These are phyloP conservation scores for Poeciliopsis gracilis DNA, from an alignment of 2,797 vertebrate genomes.

Conservation along the genomic window DNA sequence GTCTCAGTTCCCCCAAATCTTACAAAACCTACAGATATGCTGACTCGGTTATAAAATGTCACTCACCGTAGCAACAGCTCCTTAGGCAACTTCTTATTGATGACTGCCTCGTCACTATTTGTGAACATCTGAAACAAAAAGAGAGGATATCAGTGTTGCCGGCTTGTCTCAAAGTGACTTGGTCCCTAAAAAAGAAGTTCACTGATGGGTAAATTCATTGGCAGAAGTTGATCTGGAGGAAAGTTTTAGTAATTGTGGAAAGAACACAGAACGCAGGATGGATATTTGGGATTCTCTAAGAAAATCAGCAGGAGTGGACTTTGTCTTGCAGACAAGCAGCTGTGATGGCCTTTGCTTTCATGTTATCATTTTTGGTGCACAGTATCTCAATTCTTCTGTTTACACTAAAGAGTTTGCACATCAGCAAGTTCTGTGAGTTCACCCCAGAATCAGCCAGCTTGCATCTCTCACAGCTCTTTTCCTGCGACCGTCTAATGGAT, in stretches of 20 bases:
- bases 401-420: conserved; percentile 9
- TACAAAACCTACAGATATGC: neutral
- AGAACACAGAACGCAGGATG: conserved; percentile 7
- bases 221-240: conserved; percentile 38
- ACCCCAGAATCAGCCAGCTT: conserved; percentile 12
- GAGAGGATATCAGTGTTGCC: conserved; percentile 40
- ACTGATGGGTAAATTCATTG: conserved; percentile 49
- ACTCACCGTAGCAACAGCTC: conserved; percentile 95
- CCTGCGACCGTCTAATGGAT: conserved; percentile 34
- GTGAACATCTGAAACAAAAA: conserved; percentile 94
- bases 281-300: conserved; percentile 24
- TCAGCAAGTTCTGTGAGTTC: conserved; percentile 3
- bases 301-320: conserved; percentile 30
- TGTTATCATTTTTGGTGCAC: conserved; percentile 15
- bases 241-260: conserved; percentile 28
- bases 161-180: conserved; percentile 3
- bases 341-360: conserved; percentile 6
- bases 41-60: conserved; percentile 31
- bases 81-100: conserved; percentile 99
- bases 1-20: conserved; percentile 10
- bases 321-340: conserved; percentile 22
- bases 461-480: conserved; percentile 7
- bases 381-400: conserved; percentile 23
- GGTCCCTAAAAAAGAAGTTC: neutral
- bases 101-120: conserved; percentile 95